Percentiles rank a stretch among this genome's conserved stretches.
These are phyloP conservation scores for Apis laboriosa DNA, from an alignment of 1,140 invertebrate species.

Conservation along the genomic window DNA sequence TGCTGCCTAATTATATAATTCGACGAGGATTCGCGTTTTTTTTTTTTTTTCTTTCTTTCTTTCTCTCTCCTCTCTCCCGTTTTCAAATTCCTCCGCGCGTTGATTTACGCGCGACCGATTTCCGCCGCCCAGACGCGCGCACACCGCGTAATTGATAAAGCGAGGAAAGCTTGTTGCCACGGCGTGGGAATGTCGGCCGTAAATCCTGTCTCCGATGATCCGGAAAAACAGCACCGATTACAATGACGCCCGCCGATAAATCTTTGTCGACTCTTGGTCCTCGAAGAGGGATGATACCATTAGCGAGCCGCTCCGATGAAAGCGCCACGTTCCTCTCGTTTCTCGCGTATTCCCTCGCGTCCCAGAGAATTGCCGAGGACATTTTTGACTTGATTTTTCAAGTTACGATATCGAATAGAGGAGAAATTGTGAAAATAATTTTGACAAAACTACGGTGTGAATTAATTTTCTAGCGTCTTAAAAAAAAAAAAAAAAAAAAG, in stretches of 20 bases:
- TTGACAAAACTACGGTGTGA: no score
- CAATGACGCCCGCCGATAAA: background rate
- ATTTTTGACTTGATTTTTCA: background rate
- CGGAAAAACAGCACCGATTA: slow-evolving; percentile 43
- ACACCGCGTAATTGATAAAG: slow-evolving; percentile 44
- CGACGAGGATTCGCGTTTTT: slow-evolving; percentile 43
- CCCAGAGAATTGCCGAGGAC: background rate
- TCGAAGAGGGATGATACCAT: slow-evolving; percentile 2
- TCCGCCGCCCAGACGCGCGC: background rate
- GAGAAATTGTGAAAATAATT: no score
- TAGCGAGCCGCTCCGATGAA: background rate
- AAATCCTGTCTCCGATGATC: slow-evolving; percentile 33
- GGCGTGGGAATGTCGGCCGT: slow-evolving; percentile 2
- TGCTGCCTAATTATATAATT: slow-evolving; percentile 39
- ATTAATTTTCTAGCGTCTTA: no score
- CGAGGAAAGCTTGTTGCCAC: slow-evolving; percentile 40
- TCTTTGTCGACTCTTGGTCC: slow-evolving; percentile 3
- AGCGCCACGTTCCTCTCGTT: background rate
- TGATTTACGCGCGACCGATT: slow-evolving; percentile 35
- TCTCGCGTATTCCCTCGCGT: background rate
- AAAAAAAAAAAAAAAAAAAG: no score
- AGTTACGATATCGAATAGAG: no score
- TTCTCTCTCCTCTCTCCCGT: no score
- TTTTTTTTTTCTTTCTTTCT: no score
- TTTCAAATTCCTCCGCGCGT: slow-evolving; percentile 31